phyloP scores from a whole-genome alignment of 1,140 invertebrate species.

The Cotesia chilonis region DNA sequence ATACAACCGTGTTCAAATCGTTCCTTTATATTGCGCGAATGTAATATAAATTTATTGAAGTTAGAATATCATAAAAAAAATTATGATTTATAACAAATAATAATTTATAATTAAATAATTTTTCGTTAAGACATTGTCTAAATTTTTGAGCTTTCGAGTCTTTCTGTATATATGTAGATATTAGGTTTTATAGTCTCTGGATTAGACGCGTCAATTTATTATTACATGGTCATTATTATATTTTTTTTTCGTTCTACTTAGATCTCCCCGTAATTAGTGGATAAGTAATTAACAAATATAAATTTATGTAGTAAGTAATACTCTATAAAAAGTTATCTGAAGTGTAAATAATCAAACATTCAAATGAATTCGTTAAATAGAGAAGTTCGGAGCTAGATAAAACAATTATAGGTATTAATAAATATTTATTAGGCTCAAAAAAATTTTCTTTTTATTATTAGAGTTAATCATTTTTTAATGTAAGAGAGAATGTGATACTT shows the following conservation, averaged over 20 bases:
- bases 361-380: background rate
- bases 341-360: constrained; percentile 14
- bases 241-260: constrained; percentile 4
- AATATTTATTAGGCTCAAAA: constrained; percentile 19
- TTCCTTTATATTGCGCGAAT: no score
- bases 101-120: constrained; percentile 10
- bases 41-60: no score
- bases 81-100: background rate
- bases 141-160: constrained; percentile 15
- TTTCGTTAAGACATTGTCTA: background rate
- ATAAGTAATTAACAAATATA: constrained; percentile 8
- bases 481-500: no score
- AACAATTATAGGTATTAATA: constrained; percentile 12
- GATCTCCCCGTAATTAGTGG: constrained; percentile 3
- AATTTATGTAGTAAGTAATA: constrained; percentile 3
- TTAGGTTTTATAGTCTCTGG: constrained; percentile 9
- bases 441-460: constrained; percentile 5
- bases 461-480: background rate
- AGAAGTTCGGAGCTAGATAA: constrained; percentile 1
- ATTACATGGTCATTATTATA: background rate
- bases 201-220: constrained; percentile 11
- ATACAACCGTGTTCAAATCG: no score
- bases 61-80: no score
- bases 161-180: constrained; percentile 36
- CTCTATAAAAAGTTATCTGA: no score